Base-by-base conservation (phyloP, 2,888 invertebrate genomes). In the Rhagium mordax region DNA sequence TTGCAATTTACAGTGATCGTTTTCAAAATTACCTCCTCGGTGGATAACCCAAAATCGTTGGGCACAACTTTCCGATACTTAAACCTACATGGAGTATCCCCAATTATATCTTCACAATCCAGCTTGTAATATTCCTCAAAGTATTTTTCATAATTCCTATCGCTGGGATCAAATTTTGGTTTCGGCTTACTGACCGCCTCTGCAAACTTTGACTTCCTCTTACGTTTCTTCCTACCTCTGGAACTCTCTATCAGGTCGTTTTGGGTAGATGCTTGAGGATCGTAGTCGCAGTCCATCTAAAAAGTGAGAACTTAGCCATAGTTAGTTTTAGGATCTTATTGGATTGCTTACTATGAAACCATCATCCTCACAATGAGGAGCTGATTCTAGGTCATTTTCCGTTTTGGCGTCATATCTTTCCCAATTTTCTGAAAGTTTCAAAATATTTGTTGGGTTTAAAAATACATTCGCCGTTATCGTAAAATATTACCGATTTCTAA, bases 51-150 rank as follows among this genome's bases (percentile, higher is more conserved):
- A 88, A 95, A 99, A 88, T 94, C 93, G 86, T 98, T 98, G 0
- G 97, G 94, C 49, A 93, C 90, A 0, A 96, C 97, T 85, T 95
- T 91, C 27, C 97, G 91, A 85, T 99, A 99, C 84, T 96, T 97
- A 88, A 98, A 99, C 80, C 96, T 90, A 74, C 97, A 98, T 0
- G 97, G 97, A 80, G 95, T 87, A 84, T 98, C 97, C 0, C 94
- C 98, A 61, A 99, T 94, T 64, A 98, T 92, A 87, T 99, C 99
- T 85, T 99, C 99, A 86, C 95, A 99, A 87, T 98, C 97, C 85
- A 98, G 89, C 82, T 94, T 93, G 85, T 98, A 98, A 86, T 98
- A 98, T 87, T 98, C 98, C 82, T 98, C 96, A 85, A 98, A 92
- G 85, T 98, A 98, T 81, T 97, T 91, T 33, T 94, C 92, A 87